Evolutionary conservation across 2,888 invertebrate species (phyloP).

Genomic region (Microdon myrmicae): DNA sequence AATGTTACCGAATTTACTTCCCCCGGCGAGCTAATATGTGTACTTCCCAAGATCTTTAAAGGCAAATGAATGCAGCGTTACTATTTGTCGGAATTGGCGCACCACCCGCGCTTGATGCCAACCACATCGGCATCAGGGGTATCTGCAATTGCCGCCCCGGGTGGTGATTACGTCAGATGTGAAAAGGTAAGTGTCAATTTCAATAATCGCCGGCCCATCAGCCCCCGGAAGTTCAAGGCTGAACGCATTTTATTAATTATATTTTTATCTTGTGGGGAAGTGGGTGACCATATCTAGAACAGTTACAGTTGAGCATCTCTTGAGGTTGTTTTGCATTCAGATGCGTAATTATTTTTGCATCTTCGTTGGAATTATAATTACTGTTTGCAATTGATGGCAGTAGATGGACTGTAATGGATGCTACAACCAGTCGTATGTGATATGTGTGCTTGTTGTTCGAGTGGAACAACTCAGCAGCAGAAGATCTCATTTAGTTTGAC

Average conservation of each 20-base stretch:
- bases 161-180: slow-evolving; percentile 44
- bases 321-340: slow-evolving; percentile 7
- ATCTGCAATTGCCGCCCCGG: slow-evolving; percentile 13
- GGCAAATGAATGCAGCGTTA: slow-evolving; percentile 25
- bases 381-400: slow-evolving; percentile 32
- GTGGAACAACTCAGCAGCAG: slow-evolving; percentile 29
- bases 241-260: slow-evolving; percentile 1
- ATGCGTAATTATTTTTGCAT: slow-evolving; percentile 35
- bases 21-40: too few relatives aligned
- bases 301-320: not conserved
- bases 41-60: slow-evolving; percentile 7
- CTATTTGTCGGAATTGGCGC: slow-evolving; percentile 24
- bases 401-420: slow-evolving; percentile 40
- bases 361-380: slow-evolving; percentile 35
- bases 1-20: too few relatives aligned
- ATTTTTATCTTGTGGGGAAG: not conserved
- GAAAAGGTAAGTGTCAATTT: slow-evolving; percentile 45
- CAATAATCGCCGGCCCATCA: too few relatives aligned
- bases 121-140: slow-evolving; percentile 28
- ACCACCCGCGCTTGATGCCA: slow-evolving; percentile 6
- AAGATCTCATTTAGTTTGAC: slow-evolving; percentile 48
- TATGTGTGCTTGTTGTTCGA: slow-evolving; percentile 2
- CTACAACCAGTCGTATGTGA: not conserved
- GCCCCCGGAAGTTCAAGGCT: slow-evolving; percentile 28
- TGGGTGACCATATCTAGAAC: not conserved